A percentile compares a stretch with the other conserved stretches of the same genome.
Conservation (phyloP, 2,797 vertebrate genomes). For the Iguana delicatissima region DNA sequence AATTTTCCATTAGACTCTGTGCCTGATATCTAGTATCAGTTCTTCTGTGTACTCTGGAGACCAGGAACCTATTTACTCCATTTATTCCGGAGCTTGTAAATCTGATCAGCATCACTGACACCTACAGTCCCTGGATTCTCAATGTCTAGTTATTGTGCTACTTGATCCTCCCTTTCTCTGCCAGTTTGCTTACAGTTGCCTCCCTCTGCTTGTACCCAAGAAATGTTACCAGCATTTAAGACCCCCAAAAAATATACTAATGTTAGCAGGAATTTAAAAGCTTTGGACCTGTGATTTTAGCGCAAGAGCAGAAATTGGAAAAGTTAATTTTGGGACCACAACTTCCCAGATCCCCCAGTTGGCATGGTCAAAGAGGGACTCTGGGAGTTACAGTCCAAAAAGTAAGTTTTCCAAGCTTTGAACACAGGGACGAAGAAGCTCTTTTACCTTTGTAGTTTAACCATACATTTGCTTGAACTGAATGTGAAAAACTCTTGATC, state of each 20-base stretch:
- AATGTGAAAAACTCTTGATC: not conserved
- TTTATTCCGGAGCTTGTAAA: too few species aligned
- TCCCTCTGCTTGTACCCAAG: not conserved
- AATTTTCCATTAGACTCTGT: too few species aligned
- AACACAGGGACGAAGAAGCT: not conserved
- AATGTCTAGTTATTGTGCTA: too few species aligned
- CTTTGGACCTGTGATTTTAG: not conserved
- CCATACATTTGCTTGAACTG: not conserved
- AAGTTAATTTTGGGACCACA: not conserved
- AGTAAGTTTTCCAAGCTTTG: not conserved
- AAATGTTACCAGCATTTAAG: not conserved
- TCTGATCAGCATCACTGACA: too few species aligned
- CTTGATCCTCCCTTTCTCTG: not conserved
- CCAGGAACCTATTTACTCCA: too few species aligned
- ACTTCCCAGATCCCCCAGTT: not conserved
- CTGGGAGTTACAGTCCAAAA: not conserved
- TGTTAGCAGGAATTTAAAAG: not conserved
- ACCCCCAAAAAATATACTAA: not conserved
- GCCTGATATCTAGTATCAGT: too few species aligned
- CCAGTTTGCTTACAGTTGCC: too few species aligned
- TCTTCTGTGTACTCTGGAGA: too few species aligned
- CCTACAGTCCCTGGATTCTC: too few species aligned
- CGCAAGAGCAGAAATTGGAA: not conserved
- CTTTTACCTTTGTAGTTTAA: not conserved
- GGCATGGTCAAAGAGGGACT: not conserved